These are phyloP conservation scores for Dryobates pubescens DNA, from an alignment of 2,797 vertebrate genomes.

Conservation along the genomic window DNA sequence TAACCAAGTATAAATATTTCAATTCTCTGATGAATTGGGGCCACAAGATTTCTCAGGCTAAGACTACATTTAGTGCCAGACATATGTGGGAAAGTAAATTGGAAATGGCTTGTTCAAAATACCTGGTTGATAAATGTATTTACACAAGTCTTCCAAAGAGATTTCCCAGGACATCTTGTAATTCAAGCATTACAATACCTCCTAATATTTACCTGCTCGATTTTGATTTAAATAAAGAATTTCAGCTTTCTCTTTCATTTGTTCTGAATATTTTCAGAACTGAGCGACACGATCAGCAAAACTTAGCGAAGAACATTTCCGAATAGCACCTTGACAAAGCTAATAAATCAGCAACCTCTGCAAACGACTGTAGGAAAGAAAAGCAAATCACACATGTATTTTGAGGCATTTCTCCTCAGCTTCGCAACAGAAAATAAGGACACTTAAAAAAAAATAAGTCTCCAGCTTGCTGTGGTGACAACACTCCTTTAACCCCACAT, in stretches of 20 bases:
- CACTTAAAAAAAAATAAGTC: slow-evolving; percentile 57
- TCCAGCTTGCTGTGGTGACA: slow-evolving; percentile 15
- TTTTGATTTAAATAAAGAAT: not conserved
- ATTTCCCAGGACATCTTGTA: not conserved
- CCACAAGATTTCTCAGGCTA: not conserved
- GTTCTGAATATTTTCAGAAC: not conserved
- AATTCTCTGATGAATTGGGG: not conserved
- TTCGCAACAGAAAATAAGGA: slow-evolving; percentile 4
- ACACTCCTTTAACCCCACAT: slow-evolving; percentile 23
- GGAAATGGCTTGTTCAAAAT: not conserved
- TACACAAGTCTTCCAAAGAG: not conserved
- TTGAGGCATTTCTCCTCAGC: not conserved
- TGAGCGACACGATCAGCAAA: not conserved
- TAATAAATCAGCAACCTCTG: slow-evolving; percentile 12
- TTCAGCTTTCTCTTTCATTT: not conserved
- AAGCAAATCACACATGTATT: slow-evolving; percentile 10
- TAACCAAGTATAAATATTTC: not conserved
- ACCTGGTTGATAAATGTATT: not conserved
- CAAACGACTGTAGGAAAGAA: not conserved
- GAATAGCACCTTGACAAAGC: not conserved
- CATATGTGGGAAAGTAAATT: not conserved
- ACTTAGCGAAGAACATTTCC: not conserved
- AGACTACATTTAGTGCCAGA: not conserved
- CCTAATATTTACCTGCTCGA: not conserved
- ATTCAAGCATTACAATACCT: not conserved